A percentile compares a stretch with the other conserved stretches of the same genome.
Evolutionary conservation across 1,140 invertebrate genomes (phyloP).

Genomic region (Brachionus paranguensis): DNA sequence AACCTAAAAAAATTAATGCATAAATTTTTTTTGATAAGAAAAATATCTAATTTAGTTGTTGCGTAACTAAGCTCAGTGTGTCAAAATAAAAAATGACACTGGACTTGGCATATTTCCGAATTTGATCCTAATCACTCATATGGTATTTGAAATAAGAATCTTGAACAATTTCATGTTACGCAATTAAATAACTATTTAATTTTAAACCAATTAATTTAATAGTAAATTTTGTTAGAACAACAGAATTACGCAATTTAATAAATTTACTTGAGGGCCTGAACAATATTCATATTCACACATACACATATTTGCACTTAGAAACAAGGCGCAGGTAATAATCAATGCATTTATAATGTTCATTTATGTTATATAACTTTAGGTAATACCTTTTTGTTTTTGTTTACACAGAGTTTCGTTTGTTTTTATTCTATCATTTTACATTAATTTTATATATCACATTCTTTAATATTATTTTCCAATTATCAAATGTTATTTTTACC

Average conservation of each 20-base stretch:
- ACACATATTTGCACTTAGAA: conserved; percentile 11
- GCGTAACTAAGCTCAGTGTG: neutral
- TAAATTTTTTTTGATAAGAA: neutral
- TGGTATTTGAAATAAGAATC: neutral
- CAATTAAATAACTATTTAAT: neutral
- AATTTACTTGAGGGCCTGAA: neutral
- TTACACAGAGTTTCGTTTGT: neutral
- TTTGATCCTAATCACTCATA: neutral
- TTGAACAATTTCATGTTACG: neutral
- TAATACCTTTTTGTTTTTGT: conserved; percentile 15
- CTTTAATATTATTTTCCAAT: neutral
- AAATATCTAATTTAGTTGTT: neutral
- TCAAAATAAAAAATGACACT: neutral
- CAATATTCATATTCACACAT: neutral
- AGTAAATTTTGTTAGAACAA: neutral
- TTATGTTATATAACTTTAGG: conserved; percentile 7
- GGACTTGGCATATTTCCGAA: neutral
- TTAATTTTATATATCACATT: neutral
- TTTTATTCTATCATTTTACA: neutral
- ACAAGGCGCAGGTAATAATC: conserved; percentile 14
- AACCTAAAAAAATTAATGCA: neutral
- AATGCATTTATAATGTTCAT: conserved; percentile 16
- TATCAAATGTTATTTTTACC: neutral
- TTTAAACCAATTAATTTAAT: neutral
- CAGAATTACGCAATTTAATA: neutral